Conservation (phyloP, 2,888 invertebrate genomes). For the Noctua janthe region DNA sequence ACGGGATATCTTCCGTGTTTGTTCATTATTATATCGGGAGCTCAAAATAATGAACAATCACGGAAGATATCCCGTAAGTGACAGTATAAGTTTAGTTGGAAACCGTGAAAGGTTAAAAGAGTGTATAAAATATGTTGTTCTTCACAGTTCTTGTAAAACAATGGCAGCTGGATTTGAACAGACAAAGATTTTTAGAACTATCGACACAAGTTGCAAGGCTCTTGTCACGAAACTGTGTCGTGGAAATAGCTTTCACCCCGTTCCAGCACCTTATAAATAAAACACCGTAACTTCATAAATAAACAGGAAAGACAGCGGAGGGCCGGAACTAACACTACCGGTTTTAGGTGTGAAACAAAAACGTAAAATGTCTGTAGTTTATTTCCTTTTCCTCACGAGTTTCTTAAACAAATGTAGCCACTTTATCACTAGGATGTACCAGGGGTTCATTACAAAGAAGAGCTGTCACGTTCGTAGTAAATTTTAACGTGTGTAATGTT, state of each 20-base stretch:
- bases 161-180: too few species aligned
- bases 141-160: not conserved
- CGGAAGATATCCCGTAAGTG: too few species aligned
- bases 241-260: not conserved
- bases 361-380: slow-evolving; percentile 35
- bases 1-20: too few species aligned
- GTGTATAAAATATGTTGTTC: not conserved
- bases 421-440: slow-evolving; percentile 41
- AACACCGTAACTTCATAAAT: slow-evolving; percentile 16
- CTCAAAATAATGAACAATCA: too few species aligned
- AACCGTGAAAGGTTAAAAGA: too few species aligned
- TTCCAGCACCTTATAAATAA: not conserved
- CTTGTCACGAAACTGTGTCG: not conserved
- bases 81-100: too few species aligned
- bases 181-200: not conserved
- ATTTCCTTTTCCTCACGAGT: slow-evolving; percentile 32
- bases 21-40: too few species aligned
- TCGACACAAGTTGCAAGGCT: too few species aligned
- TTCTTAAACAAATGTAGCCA: slow-evolving; percentile 43
- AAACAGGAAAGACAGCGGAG: slow-evolving; percentile 19
- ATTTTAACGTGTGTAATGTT: slow-evolving; percentile 38
- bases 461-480: slow-evolving; percentile 26
- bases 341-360: slow-evolving; percentile 48
- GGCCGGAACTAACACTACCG: slow-evolving; percentile 27
- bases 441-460: slow-evolving; percentile 10